Conservation (phyloP, 2,113 vertebrate genomes). For the Chionis minor region DNA sequence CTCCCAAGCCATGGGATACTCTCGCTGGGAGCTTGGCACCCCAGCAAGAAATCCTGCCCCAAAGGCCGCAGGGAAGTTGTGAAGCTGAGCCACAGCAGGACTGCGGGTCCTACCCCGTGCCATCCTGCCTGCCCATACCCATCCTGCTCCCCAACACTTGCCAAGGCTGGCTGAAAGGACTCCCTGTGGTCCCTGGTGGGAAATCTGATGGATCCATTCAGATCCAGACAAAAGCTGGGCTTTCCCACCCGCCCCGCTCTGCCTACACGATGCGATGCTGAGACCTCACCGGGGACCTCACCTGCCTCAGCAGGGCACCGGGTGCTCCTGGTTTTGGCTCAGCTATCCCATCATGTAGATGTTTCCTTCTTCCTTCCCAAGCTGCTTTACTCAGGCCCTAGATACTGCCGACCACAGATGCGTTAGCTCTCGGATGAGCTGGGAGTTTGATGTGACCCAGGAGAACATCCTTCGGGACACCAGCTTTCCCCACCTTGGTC, state of each 20-base stretch:
- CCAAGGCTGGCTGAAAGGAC: neutral
- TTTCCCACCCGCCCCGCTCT: rapidly evolving
- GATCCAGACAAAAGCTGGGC: neutral
- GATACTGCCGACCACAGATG: rapidly evolving
- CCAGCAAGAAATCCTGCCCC: neutral
- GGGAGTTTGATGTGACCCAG: neutral
- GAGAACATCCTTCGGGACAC: neutral
- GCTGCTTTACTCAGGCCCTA: neutral
- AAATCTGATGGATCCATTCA: neutral
- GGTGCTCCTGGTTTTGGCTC: neutral
- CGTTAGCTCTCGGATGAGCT: neutral
- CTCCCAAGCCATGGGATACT: neutral
- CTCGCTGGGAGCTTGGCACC: rapidly evolving
- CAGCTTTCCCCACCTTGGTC: neutral
- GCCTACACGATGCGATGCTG: rapidly evolving
- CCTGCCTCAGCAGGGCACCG: neutral
- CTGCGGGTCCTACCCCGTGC: rapidly evolving
- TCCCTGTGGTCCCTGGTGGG: rapidly evolving
- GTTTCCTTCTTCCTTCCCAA: neutral
- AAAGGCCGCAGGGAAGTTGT: neutral
- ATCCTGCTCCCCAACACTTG: rapidly evolving
- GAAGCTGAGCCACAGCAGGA: neutral
- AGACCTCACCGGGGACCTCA: neutral
- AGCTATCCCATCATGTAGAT: neutral
- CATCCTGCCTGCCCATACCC: neutral